Evolutionary conservation across 2,888 invertebrate genomes (phyloP).

Genomic region (Myopa tessellatipennis): DNA sequence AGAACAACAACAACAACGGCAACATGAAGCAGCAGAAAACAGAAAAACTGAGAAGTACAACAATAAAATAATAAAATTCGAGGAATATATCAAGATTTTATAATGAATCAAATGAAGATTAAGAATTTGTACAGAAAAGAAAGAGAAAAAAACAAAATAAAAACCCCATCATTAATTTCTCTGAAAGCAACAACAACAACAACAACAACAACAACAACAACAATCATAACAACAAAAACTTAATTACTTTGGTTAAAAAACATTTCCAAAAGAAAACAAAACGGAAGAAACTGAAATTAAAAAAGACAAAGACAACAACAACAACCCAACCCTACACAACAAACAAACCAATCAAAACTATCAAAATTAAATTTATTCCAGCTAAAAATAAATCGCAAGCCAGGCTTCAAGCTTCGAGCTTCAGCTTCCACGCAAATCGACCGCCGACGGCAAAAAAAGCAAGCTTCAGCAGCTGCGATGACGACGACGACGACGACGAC

Average conservation of each 20-base stretch:
- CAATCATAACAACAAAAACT: neutral
- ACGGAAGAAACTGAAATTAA: conserved; percentile 47
- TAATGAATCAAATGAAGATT: neutral
- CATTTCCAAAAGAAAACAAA: conserved; percentile 18
- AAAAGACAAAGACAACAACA: neutral
- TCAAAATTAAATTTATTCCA: conserved; percentile 2
- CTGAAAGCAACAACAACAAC: conserved; percentile 1
- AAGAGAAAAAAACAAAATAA: conserved; percentile 33
- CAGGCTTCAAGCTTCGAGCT: neutral
- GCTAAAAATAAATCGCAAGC: conserved; percentile 8
- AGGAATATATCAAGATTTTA: neutral
- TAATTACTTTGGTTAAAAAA: neutral
- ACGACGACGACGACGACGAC: conserved; percentile 23
- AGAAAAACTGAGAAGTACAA: neutral
- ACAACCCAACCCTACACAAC: neutral
- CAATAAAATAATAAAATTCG: neutral
- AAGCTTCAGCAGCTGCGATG: conserved; percentile 4
- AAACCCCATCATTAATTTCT: conserved; percentile 39
- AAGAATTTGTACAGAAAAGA: neutral
- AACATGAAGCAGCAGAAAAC: neutral
- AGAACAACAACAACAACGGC: neutral
- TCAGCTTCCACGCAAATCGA: no score
- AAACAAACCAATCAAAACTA: conserved; percentile 7
- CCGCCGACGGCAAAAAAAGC: neutral
- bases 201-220: neutral